Evolutionary conservation across 2,113 vertebrate species (phyloP).

Genomic region (Corythornis cristatus): DNA sequence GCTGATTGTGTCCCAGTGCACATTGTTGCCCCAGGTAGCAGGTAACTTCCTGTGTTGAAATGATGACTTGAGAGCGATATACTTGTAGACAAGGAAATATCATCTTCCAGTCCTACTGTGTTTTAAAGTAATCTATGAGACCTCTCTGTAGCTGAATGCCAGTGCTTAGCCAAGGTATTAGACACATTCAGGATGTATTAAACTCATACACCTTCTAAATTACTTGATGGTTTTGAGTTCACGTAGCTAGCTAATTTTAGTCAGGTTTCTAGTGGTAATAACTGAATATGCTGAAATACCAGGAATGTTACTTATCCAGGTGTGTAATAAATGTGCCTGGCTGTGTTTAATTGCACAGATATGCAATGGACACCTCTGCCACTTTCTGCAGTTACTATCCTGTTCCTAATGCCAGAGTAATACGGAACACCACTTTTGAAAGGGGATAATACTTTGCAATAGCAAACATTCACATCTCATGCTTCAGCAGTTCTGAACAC

Average conservation of each 20-base stretch:
- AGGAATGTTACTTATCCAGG: neutral
- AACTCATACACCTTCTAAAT: neutral
- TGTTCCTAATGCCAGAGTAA: neutral
- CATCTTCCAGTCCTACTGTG: slow-evolving; percentile 58
- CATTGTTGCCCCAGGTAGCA: slow-evolving; percentile 47
- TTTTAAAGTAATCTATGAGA: slow-evolving; percentile 37
- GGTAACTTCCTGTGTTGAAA: slow-evolving; percentile 67
- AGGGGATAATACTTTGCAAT: neutral
- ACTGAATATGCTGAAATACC: neutral
- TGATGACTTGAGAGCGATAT: slow-evolving; percentile 22
- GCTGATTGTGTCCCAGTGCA: slow-evolving; percentile 55
- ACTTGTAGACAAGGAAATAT: slow-evolving; percentile 60
- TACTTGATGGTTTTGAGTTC: neutral
- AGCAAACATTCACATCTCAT: neutral
- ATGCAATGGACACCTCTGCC: neutral
- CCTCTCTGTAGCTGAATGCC: slow-evolving; percentile 1
- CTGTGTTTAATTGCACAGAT: neutral
- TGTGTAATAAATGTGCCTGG: neutral
- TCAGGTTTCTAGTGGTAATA: neutral
- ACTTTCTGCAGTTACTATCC: neutral
- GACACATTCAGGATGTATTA: neutral
- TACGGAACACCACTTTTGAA: neutral
- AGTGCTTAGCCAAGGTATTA: slow-evolving; percentile 29
- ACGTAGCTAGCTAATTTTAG: neutral
- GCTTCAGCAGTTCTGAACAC: neutral